Evolutionary conservation across 2,888 invertebrate genomes (phyloP), one percentile per base, ranked within the genome.

Genomic region (Hemistola chrysoprasaria): DNA sequence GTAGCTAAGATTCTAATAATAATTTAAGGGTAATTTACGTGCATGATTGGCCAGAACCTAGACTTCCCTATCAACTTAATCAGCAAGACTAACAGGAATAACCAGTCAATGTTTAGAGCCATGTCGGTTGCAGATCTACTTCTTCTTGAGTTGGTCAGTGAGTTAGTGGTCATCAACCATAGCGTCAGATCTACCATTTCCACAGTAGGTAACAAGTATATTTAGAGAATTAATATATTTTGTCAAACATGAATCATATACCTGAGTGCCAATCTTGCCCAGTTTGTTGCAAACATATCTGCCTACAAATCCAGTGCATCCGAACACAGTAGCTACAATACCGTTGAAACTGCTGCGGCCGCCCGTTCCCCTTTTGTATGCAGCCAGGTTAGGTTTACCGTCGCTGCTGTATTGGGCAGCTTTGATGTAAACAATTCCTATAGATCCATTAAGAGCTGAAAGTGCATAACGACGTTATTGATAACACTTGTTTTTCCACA

Each of bases 261-360:
- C 93, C 91, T 97, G 97, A 1, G 93, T 91, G 8, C 97, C 96
- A 55, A 91, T 91, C 83, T 95, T 97, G 62, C 98, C 99, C 37
- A 99, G 88, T 65, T 94, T 93, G 73, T 97, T 98, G 74, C 95
- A 94, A 8, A 99, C 92, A 87, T 95, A 94, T 53, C 93, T 90
- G 0, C 99, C 99, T 0, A 98, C 82, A 67, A 97, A 97, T 1
- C 99, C 99, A 22, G 94, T 93, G 39, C 93, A 92, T 34, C 99
- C 99, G 77, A 99, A 98, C 0, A 99, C 95, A n/a, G 99, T 99
- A n/a, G 97, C 97, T 1, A 99, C 97, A 38, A 96, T 91, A 0
- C 99, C 99, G 84, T 95, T 99, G 78, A 99, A 99, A 68, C 98
- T 98, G 57, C 95, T 95, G 22, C 99, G 93, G 8, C 98, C 99